Evolutionary conservation across 1,140 invertebrate genomes (phyloP).

Genomic region (Drosophila bocqueti): DNA sequence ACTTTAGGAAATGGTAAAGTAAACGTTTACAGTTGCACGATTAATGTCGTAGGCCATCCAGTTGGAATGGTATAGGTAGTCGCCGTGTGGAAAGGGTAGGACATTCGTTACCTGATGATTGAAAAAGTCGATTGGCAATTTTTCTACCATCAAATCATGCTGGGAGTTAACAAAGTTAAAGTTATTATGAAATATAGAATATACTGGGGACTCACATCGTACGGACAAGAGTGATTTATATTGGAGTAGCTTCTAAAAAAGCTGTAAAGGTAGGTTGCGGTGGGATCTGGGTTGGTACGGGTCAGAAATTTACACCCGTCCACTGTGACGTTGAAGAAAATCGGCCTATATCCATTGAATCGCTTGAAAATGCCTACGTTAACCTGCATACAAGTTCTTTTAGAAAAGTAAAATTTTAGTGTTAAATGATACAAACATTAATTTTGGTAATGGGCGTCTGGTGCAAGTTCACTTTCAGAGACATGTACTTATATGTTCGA

Average conservation of each 20-base stretch:
- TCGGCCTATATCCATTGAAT: neutral
- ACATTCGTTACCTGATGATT: neutral
- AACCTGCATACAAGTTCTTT: neutral
- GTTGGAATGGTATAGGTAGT: constrained; percentile 3
- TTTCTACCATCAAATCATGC: neutral
- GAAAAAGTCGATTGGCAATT: neutral
- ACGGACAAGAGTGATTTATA: constrained; percentile 1
- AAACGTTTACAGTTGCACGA: neutral
- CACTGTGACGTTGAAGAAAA: neutral
- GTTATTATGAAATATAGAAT: neutral
- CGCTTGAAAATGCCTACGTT: neutral
- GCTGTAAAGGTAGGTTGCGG: neutral
- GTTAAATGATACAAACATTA: neutral
- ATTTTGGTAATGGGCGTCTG: no score
- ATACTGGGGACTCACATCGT: neutral
- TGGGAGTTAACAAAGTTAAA: neutral
- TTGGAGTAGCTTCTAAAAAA: neutral
- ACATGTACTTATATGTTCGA: neutral
- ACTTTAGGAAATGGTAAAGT: neutral
- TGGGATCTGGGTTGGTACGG: neutral
- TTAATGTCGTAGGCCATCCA: constrained; percentile 6
- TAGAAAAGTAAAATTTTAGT: neutral
- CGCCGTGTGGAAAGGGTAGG: neutral
- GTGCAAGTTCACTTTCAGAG: neutral
- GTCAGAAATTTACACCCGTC: neutral